Evolutionary conservation across 2,888 invertebrate genomes (phyloP).

Genomic region (Lagria hirta): DNA sequence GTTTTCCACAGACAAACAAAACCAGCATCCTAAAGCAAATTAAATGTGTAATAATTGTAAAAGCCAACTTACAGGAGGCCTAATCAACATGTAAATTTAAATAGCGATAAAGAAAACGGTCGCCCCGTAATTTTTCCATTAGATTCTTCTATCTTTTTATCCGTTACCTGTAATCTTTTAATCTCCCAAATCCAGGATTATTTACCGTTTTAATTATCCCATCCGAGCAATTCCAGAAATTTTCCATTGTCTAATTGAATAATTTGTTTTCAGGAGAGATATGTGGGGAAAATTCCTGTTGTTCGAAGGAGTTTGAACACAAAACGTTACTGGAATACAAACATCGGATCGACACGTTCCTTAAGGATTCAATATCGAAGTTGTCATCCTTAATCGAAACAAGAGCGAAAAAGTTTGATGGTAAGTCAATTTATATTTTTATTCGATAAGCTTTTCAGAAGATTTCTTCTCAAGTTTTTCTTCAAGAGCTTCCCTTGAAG

Average conservation of each 20-base stretch:
- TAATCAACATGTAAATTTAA: constrained; percentile 12
- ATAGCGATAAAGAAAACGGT: constrained; percentile 10
- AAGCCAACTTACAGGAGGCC: no score
- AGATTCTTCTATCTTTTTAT: no score
- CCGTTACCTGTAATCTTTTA: neutral
- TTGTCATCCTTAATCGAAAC: constrained; percentile 73
- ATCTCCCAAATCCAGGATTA: constrained; percentile 7
- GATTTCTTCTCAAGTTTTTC: no score
- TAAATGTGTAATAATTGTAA: no score
- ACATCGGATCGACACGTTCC: constrained; percentile 72
- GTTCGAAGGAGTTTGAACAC: constrained; percentile 66
- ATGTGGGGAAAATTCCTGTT: constrained; percentile 61
- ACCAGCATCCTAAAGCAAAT: no score
- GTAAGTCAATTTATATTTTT: constrained; percentile 60
- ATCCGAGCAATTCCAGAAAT: constrained; percentile 9
- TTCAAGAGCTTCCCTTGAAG: no score
- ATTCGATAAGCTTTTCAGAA: no score
- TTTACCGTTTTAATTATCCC: constrained; percentile 12
- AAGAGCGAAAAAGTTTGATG: constrained; percentile 81
- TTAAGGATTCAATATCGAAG: constrained; percentile 74
- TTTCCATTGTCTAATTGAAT: constrained; percentile 3
- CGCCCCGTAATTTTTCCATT: no score
- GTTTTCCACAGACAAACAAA: no score
- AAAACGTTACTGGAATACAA: constrained; percentile 71
- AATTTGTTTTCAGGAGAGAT: constrained; percentile 57